Evolutionary conservation across 1,140 invertebrate genomes (phyloP).

Genomic region (Lordiphosa clarofinis): DNA sequence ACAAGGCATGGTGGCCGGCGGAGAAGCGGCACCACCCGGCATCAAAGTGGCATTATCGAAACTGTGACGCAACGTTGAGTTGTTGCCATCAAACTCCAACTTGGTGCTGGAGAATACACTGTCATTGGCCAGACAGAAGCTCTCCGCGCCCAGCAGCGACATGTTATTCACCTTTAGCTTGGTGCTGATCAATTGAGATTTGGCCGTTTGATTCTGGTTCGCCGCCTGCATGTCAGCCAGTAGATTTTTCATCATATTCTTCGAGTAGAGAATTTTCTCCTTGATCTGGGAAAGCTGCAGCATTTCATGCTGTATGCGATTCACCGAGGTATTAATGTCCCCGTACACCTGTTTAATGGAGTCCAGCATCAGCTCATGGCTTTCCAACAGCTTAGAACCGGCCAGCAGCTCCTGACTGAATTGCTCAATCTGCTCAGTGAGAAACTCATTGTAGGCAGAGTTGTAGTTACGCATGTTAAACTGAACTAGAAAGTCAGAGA

Average conservation of each 20-base stretch:
- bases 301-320: conserved; percentile 72
- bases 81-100: conserved; percentile 63
- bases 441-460: conserved; percentile 52
- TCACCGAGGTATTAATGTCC: conserved; percentile 60
- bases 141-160: conserved; percentile 53
- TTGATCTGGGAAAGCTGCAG: conserved; percentile 70
- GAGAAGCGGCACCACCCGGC: conserved; percentile 14
- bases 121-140: conserved; percentile 63
- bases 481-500: conserved; percentile 64
- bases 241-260: conserved; percentile 61
- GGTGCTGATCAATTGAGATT: conserved; percentile 55
- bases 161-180: conserved; percentile 67
- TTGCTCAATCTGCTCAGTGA: conserved; percentile 61
- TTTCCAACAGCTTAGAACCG: conserved; percentile 46
- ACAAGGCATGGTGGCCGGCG: conserved; percentile 30
- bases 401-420: conserved; percentile 52
- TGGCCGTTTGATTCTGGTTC: conserved; percentile 38
- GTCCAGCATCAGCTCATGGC: conserved; percentile 60
- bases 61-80: conserved; percentile 34
- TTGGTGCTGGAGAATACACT: conserved; percentile 71
- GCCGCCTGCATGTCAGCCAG: conserved; percentile 59
- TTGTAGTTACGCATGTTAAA: conserved; percentile 63
- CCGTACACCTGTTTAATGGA: conserved; percentile 66
- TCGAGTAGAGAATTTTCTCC: conserved; percentile 70
- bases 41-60: conserved; percentile 44